A percentile compares a stretch with the other conserved stretches of the same genome.
Conservation (phyloP, 2,888 invertebrate species). For the Agrilus biguttatus region DNA sequence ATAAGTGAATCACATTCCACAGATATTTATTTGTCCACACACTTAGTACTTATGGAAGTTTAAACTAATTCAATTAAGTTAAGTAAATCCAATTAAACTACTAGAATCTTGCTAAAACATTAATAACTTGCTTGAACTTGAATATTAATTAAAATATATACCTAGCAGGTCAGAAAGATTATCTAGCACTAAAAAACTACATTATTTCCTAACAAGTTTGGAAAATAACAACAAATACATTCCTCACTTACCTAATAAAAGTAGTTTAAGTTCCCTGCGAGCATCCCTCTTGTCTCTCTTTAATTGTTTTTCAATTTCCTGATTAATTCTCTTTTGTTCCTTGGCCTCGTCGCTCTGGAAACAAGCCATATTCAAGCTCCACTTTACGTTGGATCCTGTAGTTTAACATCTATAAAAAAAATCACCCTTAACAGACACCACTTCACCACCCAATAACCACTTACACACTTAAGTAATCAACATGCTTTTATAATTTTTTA, state of each 20-base stretch:
- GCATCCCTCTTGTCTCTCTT: constrained; percentile 99
- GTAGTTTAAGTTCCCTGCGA: constrained; percentile 83
- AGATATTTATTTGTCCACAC: too few relatives aligned
- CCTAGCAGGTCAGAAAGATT: too few relatives aligned
- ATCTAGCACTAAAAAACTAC: too few relatives aligned
- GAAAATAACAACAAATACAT: too few relatives aligned
- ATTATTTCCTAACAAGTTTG: too few relatives aligned
- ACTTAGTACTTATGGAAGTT: too few relatives aligned
- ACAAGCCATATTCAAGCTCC: constrained; percentile 81
- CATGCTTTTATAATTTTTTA: constrained; percentile 34
- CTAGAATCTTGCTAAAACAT: too few relatives aligned
- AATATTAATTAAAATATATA: too few relatives aligned
- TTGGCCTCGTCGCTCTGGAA: constrained; percentile 99
- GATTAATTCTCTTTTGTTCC: constrained; percentile 99
- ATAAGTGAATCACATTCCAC: too few relatives aligned
- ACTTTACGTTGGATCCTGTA: constrained; percentile 35
- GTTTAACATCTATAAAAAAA: constrained; percentile 29
- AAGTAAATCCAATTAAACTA: too few relatives aligned
- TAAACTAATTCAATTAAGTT: too few relatives aligned
- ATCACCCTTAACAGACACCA: constrained; percentile 33
- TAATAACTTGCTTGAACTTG: too few relatives aligned
- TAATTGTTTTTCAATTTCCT: constrained; percentile 99
- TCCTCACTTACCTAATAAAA: constrained; percentile 77
- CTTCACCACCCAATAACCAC: constrained; percentile 22
- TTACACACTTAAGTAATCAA: constrained; percentile 26